These are phyloP conservation scores for Cephus sareptanus DNA, from an alignment of 2,888 invertebrate species.

Conservation along the genomic window DNA sequence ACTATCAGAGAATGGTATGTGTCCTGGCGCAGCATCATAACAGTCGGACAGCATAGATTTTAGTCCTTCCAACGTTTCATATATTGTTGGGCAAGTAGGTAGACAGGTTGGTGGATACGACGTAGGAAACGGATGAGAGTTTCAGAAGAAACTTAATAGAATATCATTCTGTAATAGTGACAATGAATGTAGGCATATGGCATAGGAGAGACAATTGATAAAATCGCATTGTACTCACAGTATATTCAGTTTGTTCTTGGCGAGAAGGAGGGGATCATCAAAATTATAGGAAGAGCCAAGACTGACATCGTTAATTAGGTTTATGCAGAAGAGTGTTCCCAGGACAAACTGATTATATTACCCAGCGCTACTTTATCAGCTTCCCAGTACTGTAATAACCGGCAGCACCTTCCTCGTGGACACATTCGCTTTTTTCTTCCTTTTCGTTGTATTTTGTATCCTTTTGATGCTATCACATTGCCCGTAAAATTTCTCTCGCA, in stretches of 20 bases:
- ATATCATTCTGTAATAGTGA: background rate
- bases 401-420: background rate
- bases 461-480: background rate
- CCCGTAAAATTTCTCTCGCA: background rate
- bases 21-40: background rate
- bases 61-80: background rate
- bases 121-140: no score
- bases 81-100: background rate
- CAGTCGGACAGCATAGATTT: background rate
- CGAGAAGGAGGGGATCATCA: background rate
- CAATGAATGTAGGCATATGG: background rate
- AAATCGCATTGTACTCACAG: background rate
- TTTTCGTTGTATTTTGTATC: background rate
- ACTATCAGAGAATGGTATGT: background rate
- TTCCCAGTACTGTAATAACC: background rate
- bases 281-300: slow-evolving; percentile 7
- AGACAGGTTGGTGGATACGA: background rate
- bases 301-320: slow-evolving; percentile 64
- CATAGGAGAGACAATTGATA: background rate
- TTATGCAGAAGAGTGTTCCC: slow-evolving; percentile 62
- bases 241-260: background rate
- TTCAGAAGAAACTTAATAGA: background rate
- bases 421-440: background rate
- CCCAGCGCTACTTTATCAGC: background rate
- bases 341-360: background rate